Evolutionary conservation across 2,797 vertebrate genomes (phyloP), one percentile per base, ranked within the genome.

Genomic region (Acipenser oxyrinchus): DNA sequence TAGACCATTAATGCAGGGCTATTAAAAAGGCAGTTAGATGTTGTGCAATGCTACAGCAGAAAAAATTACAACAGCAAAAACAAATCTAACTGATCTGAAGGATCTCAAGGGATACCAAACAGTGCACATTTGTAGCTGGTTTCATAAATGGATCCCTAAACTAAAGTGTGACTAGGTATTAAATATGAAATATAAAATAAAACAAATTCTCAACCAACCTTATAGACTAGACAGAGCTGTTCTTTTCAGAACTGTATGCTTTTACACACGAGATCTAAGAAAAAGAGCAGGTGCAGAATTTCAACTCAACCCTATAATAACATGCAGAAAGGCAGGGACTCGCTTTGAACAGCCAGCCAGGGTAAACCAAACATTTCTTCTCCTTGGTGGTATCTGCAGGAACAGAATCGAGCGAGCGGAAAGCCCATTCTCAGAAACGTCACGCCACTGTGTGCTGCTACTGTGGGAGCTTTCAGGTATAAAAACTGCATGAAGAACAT

Each of bases 401-500:
- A 9, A 59, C 55, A 50, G 62, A 51, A 18, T 23, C 55, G 23
- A 50, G 18, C 55, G 58, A 70, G 69, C 49, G 23, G 69, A 74
- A 48, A 66, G 58, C 50, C 37, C 37, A 37, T 67, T 68, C 62
- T 60, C 51, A 12, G 55, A 63, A 55, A 37, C 66, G 66, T n/a
- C 63, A 53, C 67, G 58, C 63, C n/a, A 37, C 62, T 15, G 68
- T 51, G 52, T 71, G 71, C 64, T 67, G 64, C 72, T 71, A 68
- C 68, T 67, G 48, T 64, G 51, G 7, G 59, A 51, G 71, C 69
- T 70, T 65, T 72, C 67, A 75, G 49, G 62, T 60, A 62, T 63
- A 74, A 71, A 74, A 64, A 57, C 48, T 51, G 66, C 52, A 18
- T 66, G 23, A 65, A 67, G 72, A 71, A 72, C 67, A 72, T 69